Evolutionary conservation across 2,888 invertebrate species (phyloP).

Genomic region (Diplazon laetatorius): DNA sequence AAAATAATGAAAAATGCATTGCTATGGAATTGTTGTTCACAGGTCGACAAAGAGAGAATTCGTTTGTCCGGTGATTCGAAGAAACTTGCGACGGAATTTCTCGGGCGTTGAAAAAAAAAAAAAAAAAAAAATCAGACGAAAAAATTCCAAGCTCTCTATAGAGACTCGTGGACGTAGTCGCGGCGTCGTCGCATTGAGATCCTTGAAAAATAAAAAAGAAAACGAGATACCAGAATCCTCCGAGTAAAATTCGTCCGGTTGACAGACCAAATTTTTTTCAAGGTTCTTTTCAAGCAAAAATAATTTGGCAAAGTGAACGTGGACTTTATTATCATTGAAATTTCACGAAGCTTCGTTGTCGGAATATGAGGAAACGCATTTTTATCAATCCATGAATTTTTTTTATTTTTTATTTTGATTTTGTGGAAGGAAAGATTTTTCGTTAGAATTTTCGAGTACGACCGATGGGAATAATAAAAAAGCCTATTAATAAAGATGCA

Average conservation of each 20-base stretch:
- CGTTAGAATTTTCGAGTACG: constrained; percentile 4
- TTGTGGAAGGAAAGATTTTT: background rate
- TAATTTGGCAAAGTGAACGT: constrained; percentile 22
- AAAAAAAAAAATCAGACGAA: constrained; percentile 2
- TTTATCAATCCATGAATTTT: too few relatives aligned
- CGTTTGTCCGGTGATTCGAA: constrained; percentile 25
- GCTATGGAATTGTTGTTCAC: background rate
- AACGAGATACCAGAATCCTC: background rate
- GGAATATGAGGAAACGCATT: too few relatives aligned
- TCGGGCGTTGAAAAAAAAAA: background rate
- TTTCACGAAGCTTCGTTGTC: background rate
- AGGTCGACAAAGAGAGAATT: background rate
- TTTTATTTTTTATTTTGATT: too few relatives aligned
- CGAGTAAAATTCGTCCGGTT: constrained; percentile 3
- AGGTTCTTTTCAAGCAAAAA: constrained; percentile 16
- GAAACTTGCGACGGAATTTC: constrained; percentile 21
- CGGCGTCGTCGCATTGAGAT: constrained; percentile 22
- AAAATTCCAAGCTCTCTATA: constrained; percentile 28
- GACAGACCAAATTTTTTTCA: background rate
- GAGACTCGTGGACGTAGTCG: background rate
- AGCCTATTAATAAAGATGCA: constrained; percentile 19
- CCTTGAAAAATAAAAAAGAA: constrained; percentile 2
- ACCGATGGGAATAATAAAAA: constrained; percentile 8
- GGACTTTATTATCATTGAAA: constrained; percentile 16
- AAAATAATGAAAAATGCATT: too few relatives aligned